phyloP scores from a whole-genome alignment of 1,140 invertebrate genomes.

The Cotesia chilonis region DNA sequence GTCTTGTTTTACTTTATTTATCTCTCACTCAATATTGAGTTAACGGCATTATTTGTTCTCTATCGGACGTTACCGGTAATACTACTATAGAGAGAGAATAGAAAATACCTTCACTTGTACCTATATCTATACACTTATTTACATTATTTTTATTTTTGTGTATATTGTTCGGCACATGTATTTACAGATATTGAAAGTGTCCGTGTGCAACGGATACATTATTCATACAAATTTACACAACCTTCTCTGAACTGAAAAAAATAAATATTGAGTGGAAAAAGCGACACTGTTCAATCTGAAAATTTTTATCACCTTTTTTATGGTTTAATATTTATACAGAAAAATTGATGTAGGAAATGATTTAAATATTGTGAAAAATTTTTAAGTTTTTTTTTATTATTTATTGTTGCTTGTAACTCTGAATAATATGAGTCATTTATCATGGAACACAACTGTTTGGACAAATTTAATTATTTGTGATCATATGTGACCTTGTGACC shows the following conservation, averaged over 20 bases:
- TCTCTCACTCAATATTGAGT: neutral
- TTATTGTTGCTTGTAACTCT: no score
- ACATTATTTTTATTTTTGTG: neutral
- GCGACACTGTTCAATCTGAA: no score
- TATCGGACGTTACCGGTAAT: conserved; percentile 1
- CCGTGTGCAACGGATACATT: conserved; percentile 17
- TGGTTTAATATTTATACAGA: no score
- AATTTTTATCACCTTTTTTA: no score
- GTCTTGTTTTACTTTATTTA: neutral
- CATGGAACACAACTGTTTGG: no score
- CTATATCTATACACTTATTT: neutral
- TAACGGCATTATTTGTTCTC: conserved; percentile 33
- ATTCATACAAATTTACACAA: conserved; percentile 30
- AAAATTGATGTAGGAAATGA: no score
- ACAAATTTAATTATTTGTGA: no score
- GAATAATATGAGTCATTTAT: no score
- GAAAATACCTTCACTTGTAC: neutral
- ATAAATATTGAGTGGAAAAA: neutral
- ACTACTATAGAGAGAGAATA: neutral
- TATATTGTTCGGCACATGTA: no score
- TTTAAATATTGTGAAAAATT: no score
- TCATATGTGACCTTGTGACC: no score
- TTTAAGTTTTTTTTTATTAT: no score
- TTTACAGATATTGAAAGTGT: neutral
- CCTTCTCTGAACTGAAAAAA: neutral